These are phyloP conservation scores for Portunus trituberculatus DNA, from an alignment of 1,140 invertebrate species.

Conservation along the genomic window DNA sequence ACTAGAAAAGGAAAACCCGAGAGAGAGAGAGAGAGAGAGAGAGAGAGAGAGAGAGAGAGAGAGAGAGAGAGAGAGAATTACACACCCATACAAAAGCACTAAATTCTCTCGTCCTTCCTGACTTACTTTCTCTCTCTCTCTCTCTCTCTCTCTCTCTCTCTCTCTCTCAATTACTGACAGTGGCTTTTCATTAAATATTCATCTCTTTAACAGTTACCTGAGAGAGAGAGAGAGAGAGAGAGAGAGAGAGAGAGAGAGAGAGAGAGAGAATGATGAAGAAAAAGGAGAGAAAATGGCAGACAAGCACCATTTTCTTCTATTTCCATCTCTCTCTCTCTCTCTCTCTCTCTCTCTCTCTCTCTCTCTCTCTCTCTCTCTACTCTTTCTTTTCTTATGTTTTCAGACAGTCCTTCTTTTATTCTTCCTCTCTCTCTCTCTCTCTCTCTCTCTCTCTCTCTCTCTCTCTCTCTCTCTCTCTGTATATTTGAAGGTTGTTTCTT, in stretches of 20 bases:
- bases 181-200: no score
- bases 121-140: neutral
- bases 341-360: neutral
- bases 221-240: no score
- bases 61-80: neutral
- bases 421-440: neutral
- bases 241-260: no score
- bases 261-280: no score
- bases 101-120: neutral
- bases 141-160: neutral
- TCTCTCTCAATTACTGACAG: neutral
- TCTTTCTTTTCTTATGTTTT: no score
- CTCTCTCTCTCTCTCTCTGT: neutral
- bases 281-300: no score
- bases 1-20: neutral
- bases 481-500: neutral
- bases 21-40: conserved; percentile 41
- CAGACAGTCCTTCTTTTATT: neutral
- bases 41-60: neutral
- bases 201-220: no score
- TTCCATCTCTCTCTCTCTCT: neutral
- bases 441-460: conserved; percentile 10
- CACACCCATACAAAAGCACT: neutral
- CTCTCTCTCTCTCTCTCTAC: neutral
- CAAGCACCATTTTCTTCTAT: neutral